Conservation (phyloP, 2,113 vertebrate species). For the Galeopterus variegatus region DNA sequence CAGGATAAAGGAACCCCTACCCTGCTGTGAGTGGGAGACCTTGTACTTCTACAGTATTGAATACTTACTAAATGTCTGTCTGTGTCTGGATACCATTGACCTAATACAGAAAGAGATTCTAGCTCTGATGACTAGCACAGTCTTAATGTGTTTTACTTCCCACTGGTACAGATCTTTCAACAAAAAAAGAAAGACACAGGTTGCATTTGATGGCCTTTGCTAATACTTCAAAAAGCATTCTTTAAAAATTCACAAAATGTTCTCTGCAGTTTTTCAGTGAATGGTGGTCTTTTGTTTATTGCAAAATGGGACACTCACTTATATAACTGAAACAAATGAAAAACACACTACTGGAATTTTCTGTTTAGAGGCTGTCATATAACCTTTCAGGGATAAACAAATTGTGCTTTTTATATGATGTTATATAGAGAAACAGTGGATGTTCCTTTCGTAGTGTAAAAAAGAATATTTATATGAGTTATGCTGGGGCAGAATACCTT, state of each 20-base stretch:
- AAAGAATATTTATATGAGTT: slow-evolving; percentile 11
- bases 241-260: slow-evolving; percentile 32
- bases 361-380: neutral
- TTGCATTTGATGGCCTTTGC: slow-evolving; percentile 44
- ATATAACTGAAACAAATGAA: slow-evolving; percentile 51
- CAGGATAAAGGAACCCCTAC: neutral
- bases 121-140: fast-evolving
- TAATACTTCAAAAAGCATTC: neutral
- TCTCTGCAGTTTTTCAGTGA: slow-evolving; percentile 31
- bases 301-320: slow-evolving; percentile 52
- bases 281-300: slow-evolving; percentile 31
- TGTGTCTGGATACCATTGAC: neutral
- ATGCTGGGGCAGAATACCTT: neutral
- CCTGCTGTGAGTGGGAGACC: neutral
- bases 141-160: neutral
- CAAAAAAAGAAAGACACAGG: neutral
- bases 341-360: slow-evolving; percentile 32
- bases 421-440: slow-evolving; percentile 16
- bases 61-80: neutral
- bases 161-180: neutral
- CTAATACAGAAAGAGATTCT: neutral
- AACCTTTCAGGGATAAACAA: slow-evolving; percentile 5
- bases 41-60: neutral
- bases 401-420: neutral
- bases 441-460: slow-evolving; percentile 6